Percentiles rank a stretch among this genome's conserved stretches.
Evolutionary conservation across 92 coral and sea anemone genomes (phyloP).

Genomic region (Actinostola sp.): DNA sequence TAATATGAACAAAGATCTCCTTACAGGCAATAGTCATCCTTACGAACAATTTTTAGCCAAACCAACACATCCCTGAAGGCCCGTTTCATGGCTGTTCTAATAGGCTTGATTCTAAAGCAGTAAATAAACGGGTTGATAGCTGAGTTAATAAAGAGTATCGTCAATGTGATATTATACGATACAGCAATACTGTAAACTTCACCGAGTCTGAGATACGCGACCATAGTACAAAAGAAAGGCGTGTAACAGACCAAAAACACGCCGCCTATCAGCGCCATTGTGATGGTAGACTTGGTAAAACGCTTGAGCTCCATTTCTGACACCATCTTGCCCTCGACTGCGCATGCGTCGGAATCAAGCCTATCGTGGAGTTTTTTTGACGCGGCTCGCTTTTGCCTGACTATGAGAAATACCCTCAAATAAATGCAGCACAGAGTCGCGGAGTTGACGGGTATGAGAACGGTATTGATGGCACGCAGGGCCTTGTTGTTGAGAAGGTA

Average conservation of each 20-base stretch:
- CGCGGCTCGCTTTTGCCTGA: neutral
- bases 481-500: neutral
- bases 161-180: conserved; percentile 1
- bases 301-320: conserved; percentile 4
- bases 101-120: conserved; percentile 8
- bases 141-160: neutral
- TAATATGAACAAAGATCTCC: too few species aligned
- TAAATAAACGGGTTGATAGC: conserved; percentile 10
- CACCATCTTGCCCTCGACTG: conserved; percentile 1
- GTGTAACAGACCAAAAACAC: conserved; percentile 4
- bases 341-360: conserved; percentile 12
- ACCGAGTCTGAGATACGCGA: conserved; percentile 7
- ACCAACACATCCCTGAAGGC: neutral
- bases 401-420: neutral
- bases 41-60: neutral
- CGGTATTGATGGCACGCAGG: conserved; percentile 6
- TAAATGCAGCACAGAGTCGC: neutral
- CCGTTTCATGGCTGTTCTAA: conserved; percentile 3
- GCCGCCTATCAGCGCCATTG: conserved; percentile 7
- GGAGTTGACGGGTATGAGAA: conserved; percentile 10
- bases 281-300: conserved; percentile 11
- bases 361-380: neutral
- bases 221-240: conserved; percentile 23
- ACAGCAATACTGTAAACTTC: neutral
- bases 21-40: too few species aligned